Evolutionary conservation across 2,113 vertebrate genomes (phyloP), one percentile per base, ranked within the genome.

Genomic region (Eurystomus gularis): DNA sequence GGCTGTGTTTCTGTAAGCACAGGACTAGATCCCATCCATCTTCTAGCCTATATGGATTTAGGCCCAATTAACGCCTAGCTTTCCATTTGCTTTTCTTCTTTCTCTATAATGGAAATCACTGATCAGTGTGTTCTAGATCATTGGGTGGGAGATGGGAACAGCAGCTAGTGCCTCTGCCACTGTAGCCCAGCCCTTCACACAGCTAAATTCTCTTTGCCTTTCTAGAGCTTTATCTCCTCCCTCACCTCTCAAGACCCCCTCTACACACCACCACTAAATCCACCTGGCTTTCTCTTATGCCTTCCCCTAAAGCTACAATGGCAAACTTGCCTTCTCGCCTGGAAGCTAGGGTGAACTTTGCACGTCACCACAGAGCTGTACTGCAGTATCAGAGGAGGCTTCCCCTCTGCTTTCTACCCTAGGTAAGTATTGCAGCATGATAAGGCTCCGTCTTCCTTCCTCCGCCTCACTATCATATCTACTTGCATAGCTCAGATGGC

Each of bases 401-500:
- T 70, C 35, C 35, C 40, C 37, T 46, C 40, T 13, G 23, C 8
- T 46, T 58, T 73, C 29, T 48, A 42, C 60, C 65, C 49, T 28
- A 46, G 25, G 35, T 54, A 4, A 78, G 49, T 26, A 3, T 0
- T n/a, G 39, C 57, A 72, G 57, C 13, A 21, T 4, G 44, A 61
- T 28, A 31, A 86, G 48, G 49, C 42, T 64, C 42, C 14, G 0
- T 33, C 35, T 42, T 40, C 70, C 37, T 40, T 71, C n/a, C 46
- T 21, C 40, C 1, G 2, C 24, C 48, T 71, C 20, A 46, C 29
- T 31, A 10, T 6, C 21, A 1, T 7, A 71, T 10, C 54, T 35
- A 1, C 52, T 46, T n/a, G 44, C 0, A 1, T 3, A 17, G 39
- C 35, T 86, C 17, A 6, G 19, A 7, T 5, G 20, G 20, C 35